A percentile compares a stretch with the other conserved stretches of the same genome.
phyloP scores from a whole-genome alignment of 37 sponge, comb jelly and placozoan species.

The Spongilla lacustris region DNA sequence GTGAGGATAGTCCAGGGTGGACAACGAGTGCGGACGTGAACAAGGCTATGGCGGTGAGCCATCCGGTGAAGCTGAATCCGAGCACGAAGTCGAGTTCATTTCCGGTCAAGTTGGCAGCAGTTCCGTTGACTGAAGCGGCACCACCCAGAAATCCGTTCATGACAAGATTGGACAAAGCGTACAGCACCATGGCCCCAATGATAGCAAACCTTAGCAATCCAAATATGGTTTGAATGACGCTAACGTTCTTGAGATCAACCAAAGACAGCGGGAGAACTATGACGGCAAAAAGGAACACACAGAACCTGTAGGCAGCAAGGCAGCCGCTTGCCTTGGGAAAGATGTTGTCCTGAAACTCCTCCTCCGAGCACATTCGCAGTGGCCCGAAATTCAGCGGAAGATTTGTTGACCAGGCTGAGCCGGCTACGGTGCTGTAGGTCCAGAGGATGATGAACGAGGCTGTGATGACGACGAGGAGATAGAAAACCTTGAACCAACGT shows the following conservation, averaged over 20 bases:
- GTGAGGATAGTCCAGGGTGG: slow-evolving; percentile 81
- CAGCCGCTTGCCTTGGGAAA: slow-evolving; percentile 39
- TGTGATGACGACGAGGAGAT: slow-evolving; percentile 36
- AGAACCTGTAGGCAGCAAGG: slow-evolving; percentile 40
- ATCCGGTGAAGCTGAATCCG: slow-evolving; percentile 58
- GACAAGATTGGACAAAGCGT: not conserved
- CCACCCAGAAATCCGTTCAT: not conserved
- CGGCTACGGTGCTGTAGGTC: slow-evolving; percentile 56
- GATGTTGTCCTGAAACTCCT: slow-evolving; percentile 42
- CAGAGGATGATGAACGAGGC: slow-evolving; percentile 27
- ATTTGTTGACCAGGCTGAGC: slow-evolving; percentile 63
- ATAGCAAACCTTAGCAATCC: slow-evolving; percentile 48
- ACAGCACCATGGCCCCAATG: slow-evolving; percentile 43
- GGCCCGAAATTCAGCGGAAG: slow-evolving; percentile 48
- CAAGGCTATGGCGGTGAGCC: slow-evolving; percentile 76
- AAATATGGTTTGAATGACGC: slow-evolving; percentile 46
- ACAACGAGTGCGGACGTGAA: slow-evolving; percentile 76
- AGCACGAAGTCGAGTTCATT: slow-evolving; percentile 23
- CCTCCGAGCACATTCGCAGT: slow-evolving; percentile 32
- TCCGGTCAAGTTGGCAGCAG: not conserved
- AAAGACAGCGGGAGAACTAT: slow-evolving; percentile 43
- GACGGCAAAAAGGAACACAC: slow-evolving; percentile 48
- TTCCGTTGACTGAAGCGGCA: not conserved
- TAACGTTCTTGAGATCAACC: slow-evolving; percentile 57
- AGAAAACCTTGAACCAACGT: slow-evolving; percentile 24